Percentiles rank a stretch among this genome's conserved stretches.
phyloP scores from a whole-genome alignment of 2,888 invertebrate species.

The Xestia rhomboidea region DNA sequence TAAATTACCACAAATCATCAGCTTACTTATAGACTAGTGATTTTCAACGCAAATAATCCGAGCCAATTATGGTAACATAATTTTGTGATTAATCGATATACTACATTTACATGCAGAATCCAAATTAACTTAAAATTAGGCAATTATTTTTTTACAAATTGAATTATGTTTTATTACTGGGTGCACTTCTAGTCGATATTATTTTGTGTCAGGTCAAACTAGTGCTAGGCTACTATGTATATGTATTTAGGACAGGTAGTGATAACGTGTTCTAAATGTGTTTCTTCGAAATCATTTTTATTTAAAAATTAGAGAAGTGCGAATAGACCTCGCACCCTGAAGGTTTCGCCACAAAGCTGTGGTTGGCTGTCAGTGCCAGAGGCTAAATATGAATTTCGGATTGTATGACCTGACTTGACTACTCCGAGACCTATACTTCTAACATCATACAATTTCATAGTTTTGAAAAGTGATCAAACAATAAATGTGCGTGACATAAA shows the following conservation, averaged over 20 bases:
- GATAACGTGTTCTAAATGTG: constrained; percentile 9
- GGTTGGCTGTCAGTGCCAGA: background rate
- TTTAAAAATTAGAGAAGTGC: constrained; percentile 1
- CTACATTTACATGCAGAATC: constrained; percentile 1
- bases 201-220: background rate
- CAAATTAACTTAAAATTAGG: constrained; percentile 29
- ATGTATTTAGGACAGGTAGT: background rate
- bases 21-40: constrained; percentile 17
- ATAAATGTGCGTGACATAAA: background rate
- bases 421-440: background rate
- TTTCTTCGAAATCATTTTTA: constrained; percentile 10
- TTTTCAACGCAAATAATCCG: constrained; percentile 39
- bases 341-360: background rate
- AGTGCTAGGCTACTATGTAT: background rate
- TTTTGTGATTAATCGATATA: constrained; percentile 19
- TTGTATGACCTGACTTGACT: background rate
- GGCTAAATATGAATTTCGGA: background rate
- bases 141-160: constrained; percentile 9
- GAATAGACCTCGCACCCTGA: background rate
- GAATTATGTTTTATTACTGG: background rate
- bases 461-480: background rate
- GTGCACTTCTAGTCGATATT: background rate
- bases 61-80: constrained; percentile 7
- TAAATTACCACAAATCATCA: constrained; percentile 50
- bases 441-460: background rate